Evolutionary conservation across 2,888 invertebrate species (phyloP).

Genomic region (Lymantria monacha): DNA sequence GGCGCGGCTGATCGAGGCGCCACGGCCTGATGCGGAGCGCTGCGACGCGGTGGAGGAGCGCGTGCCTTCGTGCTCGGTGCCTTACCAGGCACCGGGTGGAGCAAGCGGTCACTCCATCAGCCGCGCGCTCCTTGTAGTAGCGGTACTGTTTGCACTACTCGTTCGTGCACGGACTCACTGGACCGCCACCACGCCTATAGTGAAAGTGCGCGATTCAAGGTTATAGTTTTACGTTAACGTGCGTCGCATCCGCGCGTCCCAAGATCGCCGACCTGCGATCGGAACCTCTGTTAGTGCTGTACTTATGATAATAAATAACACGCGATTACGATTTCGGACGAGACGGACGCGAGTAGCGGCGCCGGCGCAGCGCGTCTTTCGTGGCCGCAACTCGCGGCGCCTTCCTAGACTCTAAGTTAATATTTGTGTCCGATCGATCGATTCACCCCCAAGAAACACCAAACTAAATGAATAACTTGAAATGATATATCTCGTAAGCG

Average conservation of each 20-base stretch:
- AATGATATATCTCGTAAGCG: slow-evolving; percentile 54
- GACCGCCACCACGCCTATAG: slow-evolving; percentile 69
- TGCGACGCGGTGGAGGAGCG: slow-evolving; percentile 87
- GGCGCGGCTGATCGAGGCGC: slow-evolving; percentile 83
- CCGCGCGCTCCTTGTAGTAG: slow-evolving; percentile 30
- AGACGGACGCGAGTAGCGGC: slow-evolving; percentile 56
- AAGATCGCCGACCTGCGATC: slow-evolving; percentile 67
- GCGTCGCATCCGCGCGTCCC: slow-evolving; percentile 69
- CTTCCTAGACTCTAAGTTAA: slow-evolving; percentile 67
- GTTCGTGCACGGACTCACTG: slow-evolving; percentile 68
- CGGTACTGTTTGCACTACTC: slow-evolving; percentile 41
- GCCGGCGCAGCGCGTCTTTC: slow-evolving; percentile 34
- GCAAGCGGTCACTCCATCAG: slow-evolving; percentile 2
- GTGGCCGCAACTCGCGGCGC: slow-evolving; percentile 54
- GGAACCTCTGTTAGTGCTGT: slow-evolving; percentile 78
- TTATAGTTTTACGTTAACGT: slow-evolving; percentile 81
- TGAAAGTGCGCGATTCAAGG: slow-evolving; percentile 78
- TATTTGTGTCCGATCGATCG: slow-evolving; percentile 72
- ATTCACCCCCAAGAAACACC: slow-evolving; percentile 73
- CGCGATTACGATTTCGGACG: slow-evolving; percentile 65
- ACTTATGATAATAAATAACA: slow-evolving; percentile 79
- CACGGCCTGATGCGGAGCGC: slow-evolving; percentile 82
- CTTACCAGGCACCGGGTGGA: slow-evolving; percentile 86
- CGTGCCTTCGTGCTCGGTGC: slow-evolving; percentile 87
- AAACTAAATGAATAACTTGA: slow-evolving; percentile 40